A percentile compares a stretch with the other conserved stretches of the same genome.
Conservation (phyloP, 2,888 invertebrate species). For the Eilema depressum region DNA sequence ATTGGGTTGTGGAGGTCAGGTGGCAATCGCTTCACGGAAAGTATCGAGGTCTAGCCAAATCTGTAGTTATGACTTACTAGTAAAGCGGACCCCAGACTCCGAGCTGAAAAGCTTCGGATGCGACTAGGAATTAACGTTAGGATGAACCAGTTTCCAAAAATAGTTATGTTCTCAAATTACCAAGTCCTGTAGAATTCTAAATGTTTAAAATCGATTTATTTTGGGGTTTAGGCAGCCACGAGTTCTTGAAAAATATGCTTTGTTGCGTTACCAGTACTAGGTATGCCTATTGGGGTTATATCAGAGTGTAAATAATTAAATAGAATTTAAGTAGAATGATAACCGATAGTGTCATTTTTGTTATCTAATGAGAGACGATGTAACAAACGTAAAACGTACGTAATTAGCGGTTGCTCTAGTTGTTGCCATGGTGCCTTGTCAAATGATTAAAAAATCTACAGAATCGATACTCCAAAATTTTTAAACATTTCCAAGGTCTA, state of each 20-base stretch:
- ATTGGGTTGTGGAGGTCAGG: no score
- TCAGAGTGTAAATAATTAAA: background rate
- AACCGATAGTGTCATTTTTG: conserved; percentile 4
- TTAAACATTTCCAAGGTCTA: no score
- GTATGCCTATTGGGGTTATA: background rate
- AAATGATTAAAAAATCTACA: no score
- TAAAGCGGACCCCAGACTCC: no score
- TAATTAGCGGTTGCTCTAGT: background rate
- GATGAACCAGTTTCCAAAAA: no score
- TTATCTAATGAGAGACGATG: conserved; percentile 1
- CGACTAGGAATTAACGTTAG: no score
- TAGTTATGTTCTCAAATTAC: background rate
- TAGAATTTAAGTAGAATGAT: background rate
- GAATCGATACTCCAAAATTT: no score
- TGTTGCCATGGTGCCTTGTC: background rate
- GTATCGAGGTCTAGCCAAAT: no score
- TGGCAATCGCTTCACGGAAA: no score
- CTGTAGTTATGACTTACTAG: no score
- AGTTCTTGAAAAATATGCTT: background rate
- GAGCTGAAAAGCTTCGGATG: no score
- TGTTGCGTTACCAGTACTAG: background rate
- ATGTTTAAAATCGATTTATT: background rate
- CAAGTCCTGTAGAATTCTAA: background rate
- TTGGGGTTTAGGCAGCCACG: background rate
- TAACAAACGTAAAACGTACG: background rate